phyloP scores from a whole-genome alignment of 2,113 vertebrate species.

The Tursiops truncatus region DNA sequence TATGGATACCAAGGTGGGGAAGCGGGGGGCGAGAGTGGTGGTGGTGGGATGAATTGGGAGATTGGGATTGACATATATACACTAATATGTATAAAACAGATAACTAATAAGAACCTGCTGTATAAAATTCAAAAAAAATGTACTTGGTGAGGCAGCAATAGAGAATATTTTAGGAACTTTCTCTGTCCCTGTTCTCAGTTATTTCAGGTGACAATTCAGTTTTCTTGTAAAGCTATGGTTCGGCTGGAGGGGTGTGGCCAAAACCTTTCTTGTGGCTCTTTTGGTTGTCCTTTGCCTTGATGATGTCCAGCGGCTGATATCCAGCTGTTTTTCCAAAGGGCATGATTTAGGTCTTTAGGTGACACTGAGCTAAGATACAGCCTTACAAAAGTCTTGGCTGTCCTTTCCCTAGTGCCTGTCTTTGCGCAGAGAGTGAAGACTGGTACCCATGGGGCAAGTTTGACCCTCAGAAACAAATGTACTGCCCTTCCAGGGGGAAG shows the following conservation, averaged over 20 bases:
- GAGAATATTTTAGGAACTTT: background rate
- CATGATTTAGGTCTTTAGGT: background rate
- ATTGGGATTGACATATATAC: too few species aligned
- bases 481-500: background rate
- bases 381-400: background rate
- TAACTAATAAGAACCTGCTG: too few species aligned
- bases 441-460: background rate
- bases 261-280: background rate
- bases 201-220: background rate
- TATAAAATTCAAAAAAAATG: background rate
- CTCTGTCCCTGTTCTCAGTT: background rate
- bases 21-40: too few species aligned
- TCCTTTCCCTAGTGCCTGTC: background rate
- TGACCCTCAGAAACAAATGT: constrained; percentile 53
- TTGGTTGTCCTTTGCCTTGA: background rate
- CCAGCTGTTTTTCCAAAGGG: background rate
- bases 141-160: background rate
- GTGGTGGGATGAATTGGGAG: too few species aligned
- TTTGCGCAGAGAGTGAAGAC: background rate
- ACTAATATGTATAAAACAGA: too few species aligned
- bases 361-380: background rate
- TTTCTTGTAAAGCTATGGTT: background rate
- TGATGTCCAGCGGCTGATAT: background rate
- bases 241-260: background rate
- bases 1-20: too few species aligned